Conservation (phyloP, 1,140 invertebrate species). For the Piezodorus guildinii region DNA sequence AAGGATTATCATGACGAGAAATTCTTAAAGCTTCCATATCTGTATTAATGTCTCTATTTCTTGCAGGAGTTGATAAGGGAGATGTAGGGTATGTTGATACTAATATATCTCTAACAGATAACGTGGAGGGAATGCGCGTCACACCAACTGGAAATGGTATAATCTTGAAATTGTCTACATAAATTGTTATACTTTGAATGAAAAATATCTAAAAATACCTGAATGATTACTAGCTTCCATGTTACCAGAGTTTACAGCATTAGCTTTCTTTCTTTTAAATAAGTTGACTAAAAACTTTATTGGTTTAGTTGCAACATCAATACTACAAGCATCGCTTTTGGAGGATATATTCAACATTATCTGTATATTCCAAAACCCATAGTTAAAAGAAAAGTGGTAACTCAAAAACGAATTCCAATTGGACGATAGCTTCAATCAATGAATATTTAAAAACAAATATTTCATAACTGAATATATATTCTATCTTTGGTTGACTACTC, state of each 20-base stretch:
- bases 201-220: neutral
- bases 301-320: constrained; percentile 17
- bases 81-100: constrained; percentile 37
- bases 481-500: too few relatives aligned
- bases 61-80: constrained; percentile 52
- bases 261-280: constrained; percentile 21
- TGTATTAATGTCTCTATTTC: constrained; percentile 64
- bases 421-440: too few relatives aligned
- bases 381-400: neutral
- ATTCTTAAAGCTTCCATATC: constrained; percentile 69
- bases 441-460: too few relatives aligned
- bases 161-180: neutral
- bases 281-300: constrained; percentile 23
- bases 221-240: constrained; percentile 19
- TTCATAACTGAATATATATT: too few relatives aligned
- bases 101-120: constrained; percentile 40
- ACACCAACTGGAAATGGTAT: constrained; percentile 20
- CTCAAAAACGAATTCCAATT: neutral
- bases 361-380: neutral
- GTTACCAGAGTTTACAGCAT: constrained; percentile 4
- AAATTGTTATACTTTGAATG: neutral
- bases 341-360: constrained; percentile 23
- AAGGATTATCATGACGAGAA: constrained; percentile 71
- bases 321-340: constrained; percentile 19
- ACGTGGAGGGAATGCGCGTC: constrained; percentile 38